phyloP scores from a whole-genome alignment of 2,113 vertebrate genomes.

The Hassar affinis region DNA sequence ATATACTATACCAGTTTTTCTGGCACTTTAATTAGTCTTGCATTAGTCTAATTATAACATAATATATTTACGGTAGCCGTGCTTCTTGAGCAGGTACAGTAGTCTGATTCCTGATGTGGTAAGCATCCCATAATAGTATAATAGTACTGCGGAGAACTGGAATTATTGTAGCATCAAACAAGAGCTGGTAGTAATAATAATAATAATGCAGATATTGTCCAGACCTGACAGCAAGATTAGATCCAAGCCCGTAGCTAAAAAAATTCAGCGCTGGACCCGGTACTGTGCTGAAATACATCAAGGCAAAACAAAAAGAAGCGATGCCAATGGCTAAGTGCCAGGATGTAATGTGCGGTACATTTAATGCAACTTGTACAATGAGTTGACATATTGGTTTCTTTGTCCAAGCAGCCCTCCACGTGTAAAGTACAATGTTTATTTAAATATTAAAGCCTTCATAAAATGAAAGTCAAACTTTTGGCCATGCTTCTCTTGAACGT shows the following conservation, averaged over 20 bases:
- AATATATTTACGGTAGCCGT: neutral
- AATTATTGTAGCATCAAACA: neutral
- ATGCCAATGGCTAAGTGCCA: neutral
- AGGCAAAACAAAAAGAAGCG: neutral
- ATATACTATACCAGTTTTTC: too few relatives aligned
- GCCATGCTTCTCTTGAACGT: too few relatives aligned
- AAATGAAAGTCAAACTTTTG: neutral
- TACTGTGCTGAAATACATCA: neutral
- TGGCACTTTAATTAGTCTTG: too few relatives aligned
- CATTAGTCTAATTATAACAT: neutral
- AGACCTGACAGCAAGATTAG: neutral
- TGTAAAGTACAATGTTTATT: neutral
- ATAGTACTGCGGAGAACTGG: neutral
- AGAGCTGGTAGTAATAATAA: neutral
- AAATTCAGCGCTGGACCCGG: neutral
- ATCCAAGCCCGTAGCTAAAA: neutral
- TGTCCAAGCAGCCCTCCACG: neutral
- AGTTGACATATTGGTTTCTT: neutral
- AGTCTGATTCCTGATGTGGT: neutral
- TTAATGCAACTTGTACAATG: neutral
- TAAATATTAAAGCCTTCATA: neutral
- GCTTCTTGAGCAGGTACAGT: neutral
- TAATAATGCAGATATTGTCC: constrained; percentile 5
- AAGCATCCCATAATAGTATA: constrained; percentile 1
- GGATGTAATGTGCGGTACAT: neutral